Percentiles rank a stretch among this genome's conserved stretches.
Conservation (phyloP, 2,113 vertebrate genomes). For the Vanacampus margaritifer region DNA sequence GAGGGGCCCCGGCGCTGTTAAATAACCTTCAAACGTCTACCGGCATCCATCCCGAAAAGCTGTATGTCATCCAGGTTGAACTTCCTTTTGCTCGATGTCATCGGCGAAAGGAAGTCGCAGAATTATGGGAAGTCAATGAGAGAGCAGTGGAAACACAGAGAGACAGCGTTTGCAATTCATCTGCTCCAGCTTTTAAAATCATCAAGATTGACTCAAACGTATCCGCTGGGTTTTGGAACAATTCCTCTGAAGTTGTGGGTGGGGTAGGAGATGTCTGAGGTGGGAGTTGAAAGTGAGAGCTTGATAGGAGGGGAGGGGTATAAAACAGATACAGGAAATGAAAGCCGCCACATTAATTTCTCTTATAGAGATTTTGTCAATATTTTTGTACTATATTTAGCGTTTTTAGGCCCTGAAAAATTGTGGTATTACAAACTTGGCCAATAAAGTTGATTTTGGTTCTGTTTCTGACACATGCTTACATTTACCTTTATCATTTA, state of each 20-base stretch:
- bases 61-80: constrained; percentile 29
- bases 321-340: neutral
- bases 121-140: constrained; percentile 12
- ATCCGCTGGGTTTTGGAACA: constrained; percentile 23
- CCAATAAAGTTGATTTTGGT: too few species aligned
- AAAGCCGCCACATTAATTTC: neutral
- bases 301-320: constrained; percentile 11
- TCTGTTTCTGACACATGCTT: too few species aligned
- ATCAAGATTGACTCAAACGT: constrained; percentile 16
- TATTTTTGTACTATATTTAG: too few species aligned
- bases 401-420: too few species aligned
- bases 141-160: constrained; percentile 20
- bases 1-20: constrained; percentile 29
- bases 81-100: constrained; percentile 42
- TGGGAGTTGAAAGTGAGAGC: constrained; percentile 14
- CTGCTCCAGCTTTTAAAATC: constrained; percentile 30
- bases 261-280: constrained; percentile 15
- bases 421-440: too few species aligned
- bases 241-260: constrained; percentile 1
- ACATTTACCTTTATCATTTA: too few species aligned
- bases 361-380: too few species aligned
- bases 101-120: constrained; percentile 25
- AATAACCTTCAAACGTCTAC: constrained; percentile 47
- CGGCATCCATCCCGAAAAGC: constrained; percentile 39
- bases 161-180: constrained; percentile 14